These are phyloP conservation scores for Empis livida DNA, from an alignment of 2,888 invertebrate genomes.

Conservation along the genomic window DNA sequence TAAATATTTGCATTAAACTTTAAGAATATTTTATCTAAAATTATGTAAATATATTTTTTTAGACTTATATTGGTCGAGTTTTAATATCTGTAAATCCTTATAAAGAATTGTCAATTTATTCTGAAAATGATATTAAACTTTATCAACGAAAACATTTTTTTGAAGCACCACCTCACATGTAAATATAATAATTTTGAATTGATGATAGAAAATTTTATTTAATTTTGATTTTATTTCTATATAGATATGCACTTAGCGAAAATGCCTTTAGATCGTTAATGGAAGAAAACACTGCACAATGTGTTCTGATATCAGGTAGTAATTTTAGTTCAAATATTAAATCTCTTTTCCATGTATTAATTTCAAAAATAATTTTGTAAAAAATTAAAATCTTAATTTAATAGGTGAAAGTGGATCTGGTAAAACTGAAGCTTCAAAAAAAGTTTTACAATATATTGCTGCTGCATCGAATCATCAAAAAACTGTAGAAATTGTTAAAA, in stretches of 20 bases:
- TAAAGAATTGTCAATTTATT: constrained; percentile 74
- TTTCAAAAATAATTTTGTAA: too few species aligned
- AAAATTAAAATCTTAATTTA: too few species aligned
- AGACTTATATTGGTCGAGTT: constrained; percentile 97
- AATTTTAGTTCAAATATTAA: too few species aligned
- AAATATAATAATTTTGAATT: constrained; percentile 40
- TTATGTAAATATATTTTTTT: too few species aligned
- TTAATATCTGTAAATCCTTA: constrained; percentile 91
- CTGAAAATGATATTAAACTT: constrained; percentile 54
- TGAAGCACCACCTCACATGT: constrained; percentile 85
- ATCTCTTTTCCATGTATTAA: too few species aligned
- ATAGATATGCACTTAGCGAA: constrained; percentile 76
- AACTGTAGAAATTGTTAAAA: constrained; percentile 71
- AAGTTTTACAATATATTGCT: constrained; percentile 79
- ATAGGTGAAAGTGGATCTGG: constrained; percentile 83
- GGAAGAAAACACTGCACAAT: constrained; percentile 78
- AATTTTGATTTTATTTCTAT: constrained; percentile 10
- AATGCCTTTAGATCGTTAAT: constrained; percentile 73
- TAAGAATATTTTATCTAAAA: too few species aligned
- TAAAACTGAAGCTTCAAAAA: constrained; percentile 88
- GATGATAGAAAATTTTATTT: not conserved
- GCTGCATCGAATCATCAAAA: constrained; percentile 65
- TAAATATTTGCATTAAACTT: too few species aligned
- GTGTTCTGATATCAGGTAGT: constrained; percentile 80
- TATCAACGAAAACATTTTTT: constrained; percentile 80